Evolutionary conservation across 2,797 vertebrate species (phyloP), one percentile per base, ranked within the genome.

Genomic region (Diceros bicornis): DNA sequence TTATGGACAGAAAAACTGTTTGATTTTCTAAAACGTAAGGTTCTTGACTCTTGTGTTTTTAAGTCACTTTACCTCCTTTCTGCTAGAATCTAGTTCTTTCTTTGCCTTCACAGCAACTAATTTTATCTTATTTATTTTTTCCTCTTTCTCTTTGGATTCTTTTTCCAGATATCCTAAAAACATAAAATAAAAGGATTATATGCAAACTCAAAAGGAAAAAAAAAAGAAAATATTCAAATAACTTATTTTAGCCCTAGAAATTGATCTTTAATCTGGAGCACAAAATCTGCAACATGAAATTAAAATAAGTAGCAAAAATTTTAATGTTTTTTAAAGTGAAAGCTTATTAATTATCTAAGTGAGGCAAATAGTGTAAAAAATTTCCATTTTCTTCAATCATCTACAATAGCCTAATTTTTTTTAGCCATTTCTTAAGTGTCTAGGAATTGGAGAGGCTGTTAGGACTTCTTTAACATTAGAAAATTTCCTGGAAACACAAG

Each of bases 61-160:
- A 79, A 75, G 37, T 32, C 5, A 96, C 7, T 41, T 92, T 99
- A 99, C 99, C 99, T 99, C 99, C 98, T 99, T 99, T 98, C 99
- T 99, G 97, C 98, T 99, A 92, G 85, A 98, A 97, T 99, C 99
- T 97, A 99, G 98, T 97, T 99, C 99, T 98, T 99, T 99, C 98
- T 99, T 99, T 85, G 99, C 99, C 98, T 99, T 99, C 91, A 99
- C 98, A 64, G 99, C 99, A 71, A 99, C 99, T 25, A 99, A 98
- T 98, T 99, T 99, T 89, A 99, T 99, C 98, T 99, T 99, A 98
- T 99, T 99, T 98, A 99, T 99, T 98, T 99, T 99, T 89, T 99
- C 99, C 4, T 99, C 99, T 97, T 99, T 99, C 74, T 99, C 99
- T 94, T 99, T 99, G 97, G 97, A 99, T 96, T 99, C 99, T 95